Conservation (phyloP, 1,140 invertebrate genomes). For the Danaus melanippus region DNA sequence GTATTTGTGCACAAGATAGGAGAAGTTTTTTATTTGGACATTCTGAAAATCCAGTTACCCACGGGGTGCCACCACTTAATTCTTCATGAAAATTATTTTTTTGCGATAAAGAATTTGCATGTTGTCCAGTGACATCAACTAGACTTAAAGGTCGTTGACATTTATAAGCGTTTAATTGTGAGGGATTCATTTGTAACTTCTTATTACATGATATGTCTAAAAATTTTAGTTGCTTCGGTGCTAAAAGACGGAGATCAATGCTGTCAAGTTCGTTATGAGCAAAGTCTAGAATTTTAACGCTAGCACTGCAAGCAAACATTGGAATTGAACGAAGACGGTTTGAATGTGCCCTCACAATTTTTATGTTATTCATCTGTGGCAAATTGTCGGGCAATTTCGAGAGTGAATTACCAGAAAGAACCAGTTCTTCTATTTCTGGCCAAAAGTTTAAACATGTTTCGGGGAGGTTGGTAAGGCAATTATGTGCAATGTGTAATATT, state of each 20-base stretch:
- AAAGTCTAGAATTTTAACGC: constrained; percentile 85
- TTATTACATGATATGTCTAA: constrained; percentile 88
- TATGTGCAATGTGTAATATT: constrained; percentile 84
- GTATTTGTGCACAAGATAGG: constrained; percentile 82
- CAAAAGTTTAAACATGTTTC: constrained; percentile 83
- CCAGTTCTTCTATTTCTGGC: constrained; percentile 85
- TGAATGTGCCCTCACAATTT: constrained; percentile 85
- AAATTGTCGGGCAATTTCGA: constrained; percentile 84
- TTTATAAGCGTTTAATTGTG: constrained; percentile 84
- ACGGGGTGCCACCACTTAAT: constrained; percentile 74
- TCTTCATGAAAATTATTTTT: constrained; percentile 73
- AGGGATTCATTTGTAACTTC: constrained; percentile 84
- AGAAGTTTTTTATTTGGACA: constrained; percentile 82
- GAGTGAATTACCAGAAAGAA: constrained; percentile 87
- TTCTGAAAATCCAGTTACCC: constrained; percentile 88
- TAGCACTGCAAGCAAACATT: constrained; percentile 80
- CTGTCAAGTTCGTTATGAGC: constrained; percentile 88
- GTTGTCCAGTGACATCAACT: constrained; percentile 86
- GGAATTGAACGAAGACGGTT: constrained; percentile 84
- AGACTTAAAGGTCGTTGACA: constrained; percentile 84
- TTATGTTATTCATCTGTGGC: constrained; percentile 79
- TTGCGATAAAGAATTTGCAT: constrained; percentile 76
- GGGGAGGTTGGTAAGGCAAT: constrained; percentile 81
- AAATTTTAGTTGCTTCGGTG: constrained; percentile 87
- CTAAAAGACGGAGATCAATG: constrained; percentile 81